Percentiles rank a stretch among this genome's conserved stretches.
These are phyloP conservation scores for Blennius ocellaris DNA, from an alignment of 2,113 vertebrate genomes.

Conservation along the genomic window DNA sequence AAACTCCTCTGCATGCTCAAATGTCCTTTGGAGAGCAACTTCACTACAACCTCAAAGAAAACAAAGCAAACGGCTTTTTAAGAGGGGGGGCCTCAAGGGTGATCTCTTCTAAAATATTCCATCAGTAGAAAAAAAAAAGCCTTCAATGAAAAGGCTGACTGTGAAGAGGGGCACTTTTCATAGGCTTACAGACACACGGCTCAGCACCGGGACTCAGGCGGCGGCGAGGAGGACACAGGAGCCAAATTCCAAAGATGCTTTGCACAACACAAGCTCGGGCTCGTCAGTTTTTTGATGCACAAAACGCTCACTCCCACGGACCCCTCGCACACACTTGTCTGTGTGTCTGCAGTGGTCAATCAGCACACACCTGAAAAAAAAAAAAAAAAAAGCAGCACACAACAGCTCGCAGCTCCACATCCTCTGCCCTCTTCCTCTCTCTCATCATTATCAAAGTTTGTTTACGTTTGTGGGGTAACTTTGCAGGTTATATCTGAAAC, in stretches of 20 bases:
- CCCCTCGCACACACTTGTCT: conserved; percentile 49
- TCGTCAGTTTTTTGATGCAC: conserved; percentile 58
- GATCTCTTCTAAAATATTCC: conserved; percentile 38
- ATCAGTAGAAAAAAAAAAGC: conserved; percentile 45
- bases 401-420: conserved; percentile 31
- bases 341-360: conserved; percentile 38
- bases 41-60: conserved; percentile 38
- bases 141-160: conserved; percentile 45
- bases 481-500: conserved; percentile 64
- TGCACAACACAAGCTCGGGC: conserved; percentile 70
- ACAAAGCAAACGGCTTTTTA: conserved; percentile 39
- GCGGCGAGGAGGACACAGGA: conserved; percentile 23
- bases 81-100: conserved; percentile 35
- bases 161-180: conserved; percentile 44
- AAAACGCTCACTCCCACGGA: conserved; percentile 54
- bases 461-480: conserved; percentile 72
- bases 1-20: too few relatives aligned
- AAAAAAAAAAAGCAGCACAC: neutral
- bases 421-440: conserved; percentile 42
- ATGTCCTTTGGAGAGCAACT: conserved; percentile 48
- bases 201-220: conserved; percentile 29
- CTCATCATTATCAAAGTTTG: conserved; percentile 67
- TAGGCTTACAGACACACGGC: conserved; percentile 26
- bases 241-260: conserved; percentile 78
- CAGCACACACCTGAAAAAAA: conserved; percentile 34